phyloP scores from a whole-genome alignment of 2,888 invertebrate genomes.

The Danaus chrysippus region DNA sequence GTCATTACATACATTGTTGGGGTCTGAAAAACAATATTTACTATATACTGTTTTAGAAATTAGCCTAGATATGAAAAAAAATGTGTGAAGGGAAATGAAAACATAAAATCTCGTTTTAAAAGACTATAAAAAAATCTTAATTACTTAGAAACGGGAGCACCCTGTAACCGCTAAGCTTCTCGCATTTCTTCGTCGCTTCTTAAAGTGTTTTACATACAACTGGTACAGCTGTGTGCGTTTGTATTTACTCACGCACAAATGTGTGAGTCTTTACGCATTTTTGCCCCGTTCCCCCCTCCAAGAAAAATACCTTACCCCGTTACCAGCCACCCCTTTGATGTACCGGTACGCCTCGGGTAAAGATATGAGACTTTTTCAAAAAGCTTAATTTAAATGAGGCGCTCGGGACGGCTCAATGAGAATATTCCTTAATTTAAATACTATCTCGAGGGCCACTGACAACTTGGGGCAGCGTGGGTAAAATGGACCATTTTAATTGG shows the following conservation, averaged over 20 bases:
- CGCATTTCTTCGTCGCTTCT: constrained; percentile 79
- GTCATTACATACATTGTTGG: too few relatives aligned
- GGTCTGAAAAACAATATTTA: not conserved
- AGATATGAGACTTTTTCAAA: constrained; percentile 79
- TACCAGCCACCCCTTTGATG: constrained; percentile 67
- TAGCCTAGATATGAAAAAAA: not conserved
- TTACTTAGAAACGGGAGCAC: constrained; percentile 38
- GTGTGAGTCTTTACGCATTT: constrained; percentile 77
- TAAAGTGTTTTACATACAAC: constrained; percentile 79
- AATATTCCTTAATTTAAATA: constrained; percentile 77
- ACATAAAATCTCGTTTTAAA: constrained; percentile 4
- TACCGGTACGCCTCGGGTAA: constrained; percentile 72
- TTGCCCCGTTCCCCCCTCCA: constrained; percentile 52
- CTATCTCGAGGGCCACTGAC: constrained; percentile 60
- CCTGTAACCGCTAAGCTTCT: constrained; percentile 73
- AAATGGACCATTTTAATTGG: constrained; percentile 68
- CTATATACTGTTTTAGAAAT: not conserved
- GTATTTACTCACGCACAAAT: constrained; percentile 74
- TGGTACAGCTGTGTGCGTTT: constrained; percentile 61
- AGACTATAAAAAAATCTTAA: constrained; percentile 12
- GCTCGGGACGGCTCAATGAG: constrained; percentile 70
- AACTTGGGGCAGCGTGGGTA: constrained; percentile 46
- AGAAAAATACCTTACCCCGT: constrained; percentile 59
- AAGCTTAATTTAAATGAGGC: constrained; percentile 79
- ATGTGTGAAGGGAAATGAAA: not conserved